A percentile compares a stretch with the other conserved stretches of the same genome.
These are phyloP conservation scores for Hypomecis atomaria DNA, from an alignment of 2,888 invertebrate species.

Conservation along the genomic window DNA sequence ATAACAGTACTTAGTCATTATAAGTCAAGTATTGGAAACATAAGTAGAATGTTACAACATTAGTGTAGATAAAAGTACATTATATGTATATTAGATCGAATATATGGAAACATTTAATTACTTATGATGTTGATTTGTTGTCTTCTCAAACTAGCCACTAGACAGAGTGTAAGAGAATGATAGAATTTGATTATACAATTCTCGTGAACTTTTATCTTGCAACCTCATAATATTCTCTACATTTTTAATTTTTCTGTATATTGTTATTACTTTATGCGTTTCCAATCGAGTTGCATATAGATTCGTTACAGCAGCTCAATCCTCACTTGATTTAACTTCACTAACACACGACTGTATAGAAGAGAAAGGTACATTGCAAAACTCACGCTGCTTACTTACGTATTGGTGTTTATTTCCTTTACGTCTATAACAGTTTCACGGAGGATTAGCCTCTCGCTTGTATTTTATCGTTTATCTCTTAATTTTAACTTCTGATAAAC, in stretches of 20 bases:
- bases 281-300: constrained; percentile 39
- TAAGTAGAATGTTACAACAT: too few relatives aligned
- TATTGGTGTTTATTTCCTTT: constrained; percentile 34
- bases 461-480: constrained; percentile 19
- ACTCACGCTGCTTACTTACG: constrained; percentile 41
- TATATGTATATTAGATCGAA: too few relatives aligned
- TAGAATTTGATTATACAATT: too few relatives aligned
- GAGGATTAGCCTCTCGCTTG: constrained; percentile 16
- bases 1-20: too few relatives aligned
- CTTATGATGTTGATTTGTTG: too few relatives aligned
- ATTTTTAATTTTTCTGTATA: background rate
- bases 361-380: constrained; percentile 44
- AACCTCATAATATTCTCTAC: too few relatives aligned
- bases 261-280: constrained; percentile 9
- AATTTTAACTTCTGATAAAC: constrained; percentile 20
- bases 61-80: too few relatives aligned
- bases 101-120: too few relatives aligned
- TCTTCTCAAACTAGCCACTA: too few relatives aligned
- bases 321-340: constrained; percentile 44
- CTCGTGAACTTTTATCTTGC: too few relatives aligned
- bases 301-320: constrained; percentile 44
- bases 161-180: too few relatives aligned
- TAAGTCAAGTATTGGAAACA: too few relatives aligned
- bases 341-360: constrained; percentile 11
- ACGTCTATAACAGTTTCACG: constrained; percentile 23